phyloP scores from a whole-genome alignment of 2,113 vertebrate species.

The Dasyurus viverrinus region DNA sequence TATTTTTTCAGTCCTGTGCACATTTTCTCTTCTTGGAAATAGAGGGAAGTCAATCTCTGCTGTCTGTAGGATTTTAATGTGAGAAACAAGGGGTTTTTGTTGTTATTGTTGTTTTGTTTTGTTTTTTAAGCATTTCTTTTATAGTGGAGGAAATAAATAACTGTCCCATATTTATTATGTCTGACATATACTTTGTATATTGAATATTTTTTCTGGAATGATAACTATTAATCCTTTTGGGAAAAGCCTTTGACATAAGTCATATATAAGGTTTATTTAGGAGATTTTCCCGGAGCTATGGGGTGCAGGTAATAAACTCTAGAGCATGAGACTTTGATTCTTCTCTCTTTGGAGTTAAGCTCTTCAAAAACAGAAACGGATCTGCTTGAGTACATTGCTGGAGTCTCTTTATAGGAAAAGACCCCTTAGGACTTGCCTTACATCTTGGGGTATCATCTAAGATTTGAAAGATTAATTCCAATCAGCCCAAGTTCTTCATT shows the following conservation, averaged over 20 bases:
- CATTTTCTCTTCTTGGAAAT: not conserved
- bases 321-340: slow-evolving; percentile 9
- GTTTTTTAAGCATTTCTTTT: not conserved
- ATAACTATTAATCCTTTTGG: not conserved
- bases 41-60: not conserved
- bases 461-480: not conserved
- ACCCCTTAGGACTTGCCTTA: not conserved
- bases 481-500: not conserved
- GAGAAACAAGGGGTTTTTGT: not conserved
- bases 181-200: not conserved
- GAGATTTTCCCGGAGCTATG: not conserved
- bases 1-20: not conserved
- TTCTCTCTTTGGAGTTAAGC: not conserved
- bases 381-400: not conserved
- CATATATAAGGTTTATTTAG: not conserved
- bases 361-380: not conserved
- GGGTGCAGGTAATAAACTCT: not conserved
- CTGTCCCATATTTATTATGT: not conserved
- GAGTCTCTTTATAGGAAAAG: not conserved
- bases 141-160: not conserved
- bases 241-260: not conserved
- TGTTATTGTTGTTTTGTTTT: not conserved
- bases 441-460: not conserved
- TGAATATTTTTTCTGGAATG: not conserved
- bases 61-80: slow-evolving; percentile 23